A percentile compares a stretch with the other conserved stretches of the same genome.
These are phyloP conservation scores for Ditylenchus dipsaci DNA, from an alignment of 1,140 invertebrate genomes.

Conservation along the genomic window DNA sequence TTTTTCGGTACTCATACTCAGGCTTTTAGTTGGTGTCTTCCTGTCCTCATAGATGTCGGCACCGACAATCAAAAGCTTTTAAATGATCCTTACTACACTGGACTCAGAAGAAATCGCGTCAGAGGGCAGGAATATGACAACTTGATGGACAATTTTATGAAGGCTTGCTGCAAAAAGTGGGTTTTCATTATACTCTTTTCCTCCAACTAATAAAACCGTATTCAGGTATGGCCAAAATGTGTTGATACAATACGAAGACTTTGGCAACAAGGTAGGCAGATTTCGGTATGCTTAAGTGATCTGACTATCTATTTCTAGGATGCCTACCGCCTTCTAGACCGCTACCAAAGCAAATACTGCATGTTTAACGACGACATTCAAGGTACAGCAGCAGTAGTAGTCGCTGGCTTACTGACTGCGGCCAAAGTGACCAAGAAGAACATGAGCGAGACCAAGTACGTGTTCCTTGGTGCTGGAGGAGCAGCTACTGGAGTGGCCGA, in stretches of 20 bases:
- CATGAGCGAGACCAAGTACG: constrained; percentile 75
- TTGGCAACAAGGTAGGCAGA: constrained; percentile 69
- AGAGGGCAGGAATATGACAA: constrained; percentile 84
- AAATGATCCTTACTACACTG: constrained; percentile 91
- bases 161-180: constrained; percentile 77
- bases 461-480: constrained; percentile 84
- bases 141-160: constrained; percentile 96
- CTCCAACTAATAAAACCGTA: background rate
- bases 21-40: constrained; percentile 70
- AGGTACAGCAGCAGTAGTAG: constrained; percentile 84
- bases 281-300: background rate
- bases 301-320: constrained; percentile 62
- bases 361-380: constrained; percentile 97
- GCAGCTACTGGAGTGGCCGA: constrained; percentile 12
- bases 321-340: constrained; percentile 81
- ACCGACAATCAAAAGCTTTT: constrained; percentile 82
- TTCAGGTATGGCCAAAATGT: constrained; percentile 29
- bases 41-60: constrained; percentile 85
- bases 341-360: constrained; percentile 79
- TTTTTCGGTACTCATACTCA: constrained; percentile 52
- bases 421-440: constrained; percentile 72
- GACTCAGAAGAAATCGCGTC: constrained; percentile 77
- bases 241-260: constrained; percentile 83
- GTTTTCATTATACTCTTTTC: background rate
- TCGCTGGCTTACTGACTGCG: constrained; percentile 80